A percentile compares a stretch with the other conserved stretches of the same genome.
Conservation (phyloP, 2,797 vertebrate species). For the Hoplostethus mediterraneus region DNA sequence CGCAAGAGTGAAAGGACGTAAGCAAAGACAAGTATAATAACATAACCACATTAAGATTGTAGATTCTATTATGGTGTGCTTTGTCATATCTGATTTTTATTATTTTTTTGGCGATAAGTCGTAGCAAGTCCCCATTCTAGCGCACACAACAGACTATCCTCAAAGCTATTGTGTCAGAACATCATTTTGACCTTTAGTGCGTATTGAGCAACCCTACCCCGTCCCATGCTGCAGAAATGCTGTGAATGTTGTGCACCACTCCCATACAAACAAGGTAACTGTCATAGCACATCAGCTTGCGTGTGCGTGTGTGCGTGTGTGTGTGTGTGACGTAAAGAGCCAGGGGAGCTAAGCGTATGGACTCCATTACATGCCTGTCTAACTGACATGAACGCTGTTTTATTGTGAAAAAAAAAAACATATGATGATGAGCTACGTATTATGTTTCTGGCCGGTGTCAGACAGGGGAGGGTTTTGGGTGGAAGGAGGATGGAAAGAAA, state of each 20-base stretch:
- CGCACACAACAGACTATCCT: no score
- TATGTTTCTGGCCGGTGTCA: slow-evolving; percentile 16
- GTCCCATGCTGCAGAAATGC: neutral
- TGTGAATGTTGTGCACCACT: neutral
- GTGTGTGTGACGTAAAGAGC: neutral
- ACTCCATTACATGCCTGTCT: slow-evolving; percentile 37
- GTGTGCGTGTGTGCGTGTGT: slow-evolving; percentile 3
- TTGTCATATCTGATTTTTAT: no score
- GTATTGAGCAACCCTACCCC: no score
- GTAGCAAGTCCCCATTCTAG: no score
- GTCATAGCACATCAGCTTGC: neutral
- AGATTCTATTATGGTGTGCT: no score
- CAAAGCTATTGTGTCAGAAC: no score
- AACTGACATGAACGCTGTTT: slow-evolving; percentile 19
- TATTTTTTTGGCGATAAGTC: no score
- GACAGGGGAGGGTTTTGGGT: neutral
- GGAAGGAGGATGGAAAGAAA: no score
- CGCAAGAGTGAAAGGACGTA: no score
- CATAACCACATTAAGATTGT: no score
- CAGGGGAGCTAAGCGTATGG: slow-evolving; percentile 22
- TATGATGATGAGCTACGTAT: neutral
- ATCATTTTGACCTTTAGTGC: no score
- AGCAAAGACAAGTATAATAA: no score
- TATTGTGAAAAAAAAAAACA: slow-evolving; percentile 12
- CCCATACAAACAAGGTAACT: slow-evolving; percentile 2